Percentiles rank a stretch among this genome's conserved stretches.
These are phyloP conservation scores for Orussus abietinus DNA, from an alignment of 1,140 invertebrate genomes.

Conservation along the genomic window DNA sequence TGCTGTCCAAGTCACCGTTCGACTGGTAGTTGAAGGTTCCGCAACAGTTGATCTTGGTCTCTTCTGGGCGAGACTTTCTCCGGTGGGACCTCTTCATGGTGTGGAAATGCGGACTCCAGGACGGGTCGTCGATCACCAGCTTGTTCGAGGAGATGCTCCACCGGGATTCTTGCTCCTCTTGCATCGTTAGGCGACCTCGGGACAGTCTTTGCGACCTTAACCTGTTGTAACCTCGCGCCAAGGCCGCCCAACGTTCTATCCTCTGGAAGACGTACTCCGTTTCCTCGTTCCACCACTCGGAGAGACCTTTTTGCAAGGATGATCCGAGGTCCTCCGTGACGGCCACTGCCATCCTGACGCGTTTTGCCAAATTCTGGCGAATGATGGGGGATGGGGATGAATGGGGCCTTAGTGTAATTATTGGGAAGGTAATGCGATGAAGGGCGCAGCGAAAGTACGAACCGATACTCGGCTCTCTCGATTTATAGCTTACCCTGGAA, in stretches of 20 bases:
- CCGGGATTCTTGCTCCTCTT: conserved; percentile 22
- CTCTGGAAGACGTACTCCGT: conserved; percentile 43
- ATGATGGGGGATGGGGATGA: background rate
- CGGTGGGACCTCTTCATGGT: conserved; percentile 19
- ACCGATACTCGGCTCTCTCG: background rate
- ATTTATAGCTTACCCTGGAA: conserved; percentile 30
- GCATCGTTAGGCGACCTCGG: conserved; percentile 30
- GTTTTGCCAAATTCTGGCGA: conserved; percentile 1
- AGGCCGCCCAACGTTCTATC: conserved; percentile 44
- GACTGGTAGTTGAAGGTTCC: conserved; percentile 43
- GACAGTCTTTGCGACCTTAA: conserved; percentile 35
- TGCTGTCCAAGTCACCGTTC: conserved; percentile 39
- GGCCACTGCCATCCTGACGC: conserved; percentile 11
- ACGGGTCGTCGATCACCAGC: conserved; percentile 21
- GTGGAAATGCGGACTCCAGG: conserved; percentile 21
- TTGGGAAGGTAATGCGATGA: background rate
- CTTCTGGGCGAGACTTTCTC: conserved; percentile 23
- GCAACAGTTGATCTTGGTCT: conserved; percentile 41
- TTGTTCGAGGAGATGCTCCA: conserved; percentile 30
- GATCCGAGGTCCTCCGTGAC: conserved; percentile 13
- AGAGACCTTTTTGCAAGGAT: conserved; percentile 29
- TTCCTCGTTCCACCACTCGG: conserved; percentile 47
- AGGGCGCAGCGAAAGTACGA: no score
- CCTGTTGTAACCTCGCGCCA: conserved; percentile 43
- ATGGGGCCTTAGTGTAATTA: background rate